A percentile compares a stretch with the other conserved stretches of the same genome.
phyloP scores from a whole-genome alignment of 2,113 vertebrate genomes.

The Amphiprion ocellaris region DNA sequence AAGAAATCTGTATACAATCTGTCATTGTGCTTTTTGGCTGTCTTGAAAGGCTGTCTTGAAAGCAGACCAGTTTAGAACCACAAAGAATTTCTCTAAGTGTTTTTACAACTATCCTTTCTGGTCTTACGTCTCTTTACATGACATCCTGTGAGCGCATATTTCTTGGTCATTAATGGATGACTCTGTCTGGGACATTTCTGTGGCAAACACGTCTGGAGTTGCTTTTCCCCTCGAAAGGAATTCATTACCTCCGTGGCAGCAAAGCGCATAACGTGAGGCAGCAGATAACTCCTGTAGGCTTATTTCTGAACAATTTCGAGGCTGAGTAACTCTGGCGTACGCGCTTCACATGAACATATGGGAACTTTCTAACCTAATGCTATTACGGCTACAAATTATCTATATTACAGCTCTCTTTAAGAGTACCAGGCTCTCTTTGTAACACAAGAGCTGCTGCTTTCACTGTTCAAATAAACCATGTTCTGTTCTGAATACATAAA shows the following conservation, averaged over 20 bases:
- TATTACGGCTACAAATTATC: neutral
- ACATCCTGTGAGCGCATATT: slow-evolving; percentile 29
- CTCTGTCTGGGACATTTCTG: slow-evolving; percentile 34
- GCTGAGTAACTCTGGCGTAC: neutral
- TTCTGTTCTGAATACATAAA: neutral
- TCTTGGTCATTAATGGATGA: slow-evolving; percentile 37
- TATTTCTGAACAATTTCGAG: neutral
- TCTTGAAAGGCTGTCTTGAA: neutral
- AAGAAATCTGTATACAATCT: no score
- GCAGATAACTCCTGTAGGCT: neutral
- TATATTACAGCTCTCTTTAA: neutral
- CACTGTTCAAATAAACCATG: neutral
- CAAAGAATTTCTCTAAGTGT: slow-evolving; percentile 4
- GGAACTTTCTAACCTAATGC: neutral
- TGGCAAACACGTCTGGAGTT: slow-evolving; percentile 35
- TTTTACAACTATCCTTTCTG: slow-evolving; percentile 3
- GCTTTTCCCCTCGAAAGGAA: slow-evolving; percentile 13
- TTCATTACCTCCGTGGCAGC: slow-evolving; percentile 28
- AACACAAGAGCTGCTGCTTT: neutral
- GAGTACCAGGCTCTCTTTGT: neutral
- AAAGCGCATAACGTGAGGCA: slow-evolving; percentile 31
- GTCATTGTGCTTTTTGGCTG: no score
- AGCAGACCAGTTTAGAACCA: neutral
- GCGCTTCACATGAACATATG: neutral
- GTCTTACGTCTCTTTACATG: slow-evolving; percentile 12